These are phyloP conservation scores for Limenitis camilla DNA, from an alignment of 2,888 invertebrate genomes.

Conservation along the genomic window DNA sequence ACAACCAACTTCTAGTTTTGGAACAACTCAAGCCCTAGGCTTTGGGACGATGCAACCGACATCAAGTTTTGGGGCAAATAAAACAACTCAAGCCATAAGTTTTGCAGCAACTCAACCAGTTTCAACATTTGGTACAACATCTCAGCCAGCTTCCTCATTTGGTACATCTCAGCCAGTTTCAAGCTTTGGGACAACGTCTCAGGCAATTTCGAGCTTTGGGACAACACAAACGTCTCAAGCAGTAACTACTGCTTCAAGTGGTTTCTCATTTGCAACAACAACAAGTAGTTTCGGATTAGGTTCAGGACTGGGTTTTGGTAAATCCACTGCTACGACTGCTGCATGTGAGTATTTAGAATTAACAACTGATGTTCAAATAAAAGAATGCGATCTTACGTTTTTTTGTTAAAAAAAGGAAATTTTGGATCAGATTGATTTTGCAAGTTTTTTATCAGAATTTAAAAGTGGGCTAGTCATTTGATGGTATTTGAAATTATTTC, in stretches of 20 bases:
- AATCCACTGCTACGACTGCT: slow-evolving; percentile 31
- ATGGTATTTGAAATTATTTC: too few species aligned
- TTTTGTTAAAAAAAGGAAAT: too few species aligned
- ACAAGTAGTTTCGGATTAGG: slow-evolving; percentile 3
- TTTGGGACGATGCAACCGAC: slow-evolving; percentile 1
- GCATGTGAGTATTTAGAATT: slow-evolving; percentile 34
- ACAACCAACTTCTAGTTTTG: slow-evolving; percentile 1
- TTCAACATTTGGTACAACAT: slow-evolving; percentile 21
- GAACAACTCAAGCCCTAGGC: neutral
- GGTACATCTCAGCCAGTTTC: slow-evolving; percentile 21
- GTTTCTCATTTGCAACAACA: slow-evolving; percentile 11
- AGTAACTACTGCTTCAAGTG: slow-evolving; percentile 16
- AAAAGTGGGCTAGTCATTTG: too few species aligned
- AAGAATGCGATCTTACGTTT: too few species aligned
- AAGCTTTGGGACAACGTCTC: slow-evolving; percentile 28
- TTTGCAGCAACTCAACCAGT: slow-evolving; percentile 22
- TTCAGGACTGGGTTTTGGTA: slow-evolving; percentile 25
- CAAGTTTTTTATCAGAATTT: too few species aligned
- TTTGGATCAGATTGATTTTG: too few species aligned
- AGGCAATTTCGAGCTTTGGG: slow-evolving; percentile 29
- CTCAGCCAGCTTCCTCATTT: slow-evolving; percentile 15
- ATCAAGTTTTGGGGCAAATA: slow-evolving; percentile 14
- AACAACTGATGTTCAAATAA: too few species aligned
- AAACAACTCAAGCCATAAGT: slow-evolving; percentile 17
- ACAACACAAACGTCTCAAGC: slow-evolving; percentile 19